A percentile compares a stretch with the other conserved stretches of the same genome.
Conservation (phyloP, 2,113 vertebrate species). For the Macquaria ambigua region DNA sequence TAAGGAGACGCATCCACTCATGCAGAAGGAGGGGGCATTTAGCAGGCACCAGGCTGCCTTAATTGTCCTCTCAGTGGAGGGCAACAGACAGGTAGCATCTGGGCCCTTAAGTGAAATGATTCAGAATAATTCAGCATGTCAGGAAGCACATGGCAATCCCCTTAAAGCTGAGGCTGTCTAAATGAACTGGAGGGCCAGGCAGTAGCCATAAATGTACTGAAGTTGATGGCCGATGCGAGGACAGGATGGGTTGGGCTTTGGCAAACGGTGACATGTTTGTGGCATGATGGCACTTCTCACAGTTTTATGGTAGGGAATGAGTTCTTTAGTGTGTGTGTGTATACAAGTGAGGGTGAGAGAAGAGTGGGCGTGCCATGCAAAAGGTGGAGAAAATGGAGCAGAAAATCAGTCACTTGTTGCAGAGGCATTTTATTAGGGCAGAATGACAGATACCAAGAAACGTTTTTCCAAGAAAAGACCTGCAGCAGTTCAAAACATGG, state of each 20-base stretch:
- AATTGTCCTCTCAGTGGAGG: conserved; percentile 69
- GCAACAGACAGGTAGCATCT: conserved; percentile 76
- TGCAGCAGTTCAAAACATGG: conserved; percentile 12
- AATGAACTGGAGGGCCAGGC: conserved; percentile 59
- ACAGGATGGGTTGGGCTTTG: conserved; percentile 29
- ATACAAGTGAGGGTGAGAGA: conserved; percentile 17
- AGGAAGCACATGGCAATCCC: conserved; percentile 70
- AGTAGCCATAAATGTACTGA: conserved; percentile 75
- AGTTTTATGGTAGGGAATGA: conserved; percentile 52
- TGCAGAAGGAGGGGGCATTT: conserved; percentile 77
- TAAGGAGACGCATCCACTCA: conserved; percentile 68
- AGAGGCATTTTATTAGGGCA: conserved; percentile 38
- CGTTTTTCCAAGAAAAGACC: conserved; percentile 21
- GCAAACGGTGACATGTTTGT: conserved; percentile 47
- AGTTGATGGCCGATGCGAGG: conserved; percentile 45
- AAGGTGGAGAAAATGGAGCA: conserved; percentile 64
- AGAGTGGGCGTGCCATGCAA: conserved; percentile 19
- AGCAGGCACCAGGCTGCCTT: conserved; percentile 67
- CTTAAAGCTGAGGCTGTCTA: conserved; percentile 27
- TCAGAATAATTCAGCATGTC: conserved; percentile 83
- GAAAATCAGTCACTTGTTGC: conserved; percentile 43
- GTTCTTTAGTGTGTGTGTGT: neutral
- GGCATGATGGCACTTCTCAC: conserved; percentile 7
- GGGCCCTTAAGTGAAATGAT: conserved; percentile 85
- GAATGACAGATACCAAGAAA: conserved; percentile 23